A percentile compares a stretch with the other conserved stretches of the same genome.
Conservation (phyloP, 2,888 invertebrate species). For the Cremastobaeus sp. region DNA sequence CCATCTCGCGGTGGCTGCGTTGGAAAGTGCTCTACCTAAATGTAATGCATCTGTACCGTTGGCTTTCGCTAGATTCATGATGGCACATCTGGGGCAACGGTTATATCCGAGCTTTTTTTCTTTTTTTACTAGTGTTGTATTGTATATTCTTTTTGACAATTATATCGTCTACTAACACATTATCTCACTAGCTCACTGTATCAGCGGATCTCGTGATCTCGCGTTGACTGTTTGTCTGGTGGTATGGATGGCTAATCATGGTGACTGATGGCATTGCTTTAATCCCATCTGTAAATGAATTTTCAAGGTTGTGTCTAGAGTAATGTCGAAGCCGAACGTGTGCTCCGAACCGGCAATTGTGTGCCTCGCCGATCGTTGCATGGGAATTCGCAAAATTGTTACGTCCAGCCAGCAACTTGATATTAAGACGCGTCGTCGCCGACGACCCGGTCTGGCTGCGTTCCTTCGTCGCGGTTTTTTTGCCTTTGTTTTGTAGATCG, state of each 20-base stretch:
- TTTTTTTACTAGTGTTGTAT: constrained; percentile 31
- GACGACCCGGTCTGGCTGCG: no score
- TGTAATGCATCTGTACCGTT: constrained; percentile 68
- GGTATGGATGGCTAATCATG: constrained; percentile 75
- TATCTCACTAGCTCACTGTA: constrained; percentile 55
- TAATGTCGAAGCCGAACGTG: no score
- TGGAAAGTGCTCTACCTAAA: constrained; percentile 33
- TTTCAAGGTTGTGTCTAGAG: constrained; percentile 18
- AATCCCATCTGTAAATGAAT: constrained; percentile 50
- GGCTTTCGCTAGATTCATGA: constrained; percentile 72
- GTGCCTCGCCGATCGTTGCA: not conserved
- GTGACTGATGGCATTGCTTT: constrained; percentile 65
- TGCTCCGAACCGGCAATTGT: no score
- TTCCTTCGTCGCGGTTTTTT: no score
- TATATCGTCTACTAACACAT: constrained; percentile 63
- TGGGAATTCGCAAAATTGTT: not conserved
- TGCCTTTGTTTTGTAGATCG: no score
- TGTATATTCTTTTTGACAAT: constrained; percentile 7
- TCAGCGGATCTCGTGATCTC: constrained; percentile 59
- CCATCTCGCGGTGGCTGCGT: constrained; percentile 43
- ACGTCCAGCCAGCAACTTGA: no score
- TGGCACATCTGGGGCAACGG: constrained; percentile 66
- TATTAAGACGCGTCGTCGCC: no score
- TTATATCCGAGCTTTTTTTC: constrained; percentile 57
- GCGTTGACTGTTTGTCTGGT: constrained; percentile 74